These are phyloP conservation scores for Pseudorectes ferrugineus DNA, from an alignment of 2,113 vertebrate genomes.

Conservation along the genomic window DNA sequence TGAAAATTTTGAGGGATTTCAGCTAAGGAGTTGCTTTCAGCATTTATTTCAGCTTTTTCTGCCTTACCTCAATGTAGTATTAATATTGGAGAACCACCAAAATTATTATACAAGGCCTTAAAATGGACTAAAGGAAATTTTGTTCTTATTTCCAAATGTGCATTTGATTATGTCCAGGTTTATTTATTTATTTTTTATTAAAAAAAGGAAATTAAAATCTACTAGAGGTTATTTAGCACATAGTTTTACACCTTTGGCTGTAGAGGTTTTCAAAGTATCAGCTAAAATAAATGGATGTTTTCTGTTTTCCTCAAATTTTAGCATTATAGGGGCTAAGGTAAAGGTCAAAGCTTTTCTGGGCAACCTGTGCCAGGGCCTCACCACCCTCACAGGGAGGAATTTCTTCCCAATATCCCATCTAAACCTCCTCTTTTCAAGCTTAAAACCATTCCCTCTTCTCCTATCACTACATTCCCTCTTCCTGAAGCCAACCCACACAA, in stretches of 20 bases:
- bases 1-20: neutral
- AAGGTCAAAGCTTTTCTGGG: neutral
- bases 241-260: neutral
- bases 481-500: neutral
- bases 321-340: accelerated
- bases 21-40: neutral
- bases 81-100: neutral
- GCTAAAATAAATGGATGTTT: neutral
- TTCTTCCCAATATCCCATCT: neutral
- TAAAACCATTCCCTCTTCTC: neutral
- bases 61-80: too few relatives aligned
- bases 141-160: neutral
- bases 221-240: neutral
- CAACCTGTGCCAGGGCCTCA: neutral
- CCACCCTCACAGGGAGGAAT: neutral
- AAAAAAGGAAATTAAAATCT: neutral
- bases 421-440: neutral
- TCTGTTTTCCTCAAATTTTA: neutral
- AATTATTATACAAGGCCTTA: neutral
- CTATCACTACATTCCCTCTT: neutral
- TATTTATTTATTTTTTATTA: neutral
- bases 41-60: neutral
- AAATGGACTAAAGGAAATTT: neutral
- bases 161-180: neutral
- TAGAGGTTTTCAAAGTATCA: neutral